These are phyloP conservation scores for Arrhopalites spinosus DNA, from an alignment of 2,888 invertebrate species.

Conservation along the genomic window DNA sequence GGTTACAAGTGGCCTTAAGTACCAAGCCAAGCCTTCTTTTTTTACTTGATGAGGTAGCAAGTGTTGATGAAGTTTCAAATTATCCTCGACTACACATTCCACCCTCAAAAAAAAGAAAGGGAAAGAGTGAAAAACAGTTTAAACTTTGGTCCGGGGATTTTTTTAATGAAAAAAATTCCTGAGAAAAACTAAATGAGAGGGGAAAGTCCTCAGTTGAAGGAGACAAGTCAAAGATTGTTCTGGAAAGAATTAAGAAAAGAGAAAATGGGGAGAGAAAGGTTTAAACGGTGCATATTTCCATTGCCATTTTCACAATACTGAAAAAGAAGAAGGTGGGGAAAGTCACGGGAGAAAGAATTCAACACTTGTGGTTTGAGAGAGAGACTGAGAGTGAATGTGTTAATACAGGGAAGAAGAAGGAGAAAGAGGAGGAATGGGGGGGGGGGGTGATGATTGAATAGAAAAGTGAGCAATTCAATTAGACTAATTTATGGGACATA, in stretches of 20 bases:
- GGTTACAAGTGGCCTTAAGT: background rate
- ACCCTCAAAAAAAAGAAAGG: background rate
- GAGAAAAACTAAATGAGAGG: background rate
- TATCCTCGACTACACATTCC: background rate
- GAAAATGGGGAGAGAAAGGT: too few relatives aligned
- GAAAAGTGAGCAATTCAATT: conserved; percentile 46
- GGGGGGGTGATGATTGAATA: conserved; percentile 41
- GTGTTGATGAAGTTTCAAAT: conserved; percentile 32
- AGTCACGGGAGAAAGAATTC: too few relatives aligned
- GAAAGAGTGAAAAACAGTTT: background rate
- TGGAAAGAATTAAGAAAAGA: too few relatives aligned
- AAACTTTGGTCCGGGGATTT: conserved; percentile 17
- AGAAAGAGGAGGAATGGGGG: background rate
- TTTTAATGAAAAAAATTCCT: conserved; percentile 13
- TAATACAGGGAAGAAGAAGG: background rate
- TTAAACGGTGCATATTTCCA: too few relatives aligned
- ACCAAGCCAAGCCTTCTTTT: background rate
- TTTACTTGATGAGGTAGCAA: conserved; percentile 12
- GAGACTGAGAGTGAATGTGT: too few relatives aligned
- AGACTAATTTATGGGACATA: conserved; percentile 40
- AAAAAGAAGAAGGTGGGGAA: too few relatives aligned
- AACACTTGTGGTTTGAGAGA: too few relatives aligned
- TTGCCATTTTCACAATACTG: too few relatives aligned
- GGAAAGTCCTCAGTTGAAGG: background rate
- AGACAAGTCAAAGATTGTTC: too few relatives aligned